Evolutionary conservation across 2,113 vertebrate species (phyloP), one percentile per base, ranked within the genome.

Genomic region (Upupa epops): DNA sequence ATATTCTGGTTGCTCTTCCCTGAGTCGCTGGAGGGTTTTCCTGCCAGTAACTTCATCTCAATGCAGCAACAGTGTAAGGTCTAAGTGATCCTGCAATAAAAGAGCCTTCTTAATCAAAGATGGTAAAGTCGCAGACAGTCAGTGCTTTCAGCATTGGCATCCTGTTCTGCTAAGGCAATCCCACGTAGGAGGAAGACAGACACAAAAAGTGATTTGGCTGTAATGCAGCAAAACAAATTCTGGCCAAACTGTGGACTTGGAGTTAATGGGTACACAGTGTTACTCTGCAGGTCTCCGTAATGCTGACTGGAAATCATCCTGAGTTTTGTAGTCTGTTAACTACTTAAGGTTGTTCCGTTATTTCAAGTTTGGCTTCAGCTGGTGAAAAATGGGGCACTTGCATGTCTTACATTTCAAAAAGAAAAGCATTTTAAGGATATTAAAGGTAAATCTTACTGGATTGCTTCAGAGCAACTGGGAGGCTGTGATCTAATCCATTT

Each of bases 191-290:
- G 94, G 94, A 95, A 90, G 89, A 56, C 94, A 59, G 93, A 87
- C 93, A 90, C 89, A 93, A 92, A 93, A 90, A 96, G 87, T 90
- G 92, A 94, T 95, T 93, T 96, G 96, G 89, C 86, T 64, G 75
- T 89, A 69, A 83, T 93, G 82, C 87, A 86, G 92, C 94, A 92
- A 94, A 94, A 93, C 92, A 96, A 95, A 95, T 94, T 94, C 96
- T 95, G 89, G 92, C 95, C 95, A 85, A 92, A 90, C 88, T 83
- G 91, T 94, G 93, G 74, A 91, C 82, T 95, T 40, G 89, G 73
- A 96, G 91, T 96, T 97, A 97, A 97, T 97, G 96, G 96, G 95
- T 95, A 96, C 96, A 96, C 92, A 88, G 96, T 95, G 96, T 96
- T 94, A 95, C 93, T 93, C 90, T 88, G 95, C 83, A 20, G 84